Base-by-base conservation (phyloP, 2,113 vertebrate genomes). In the Nicator chloris region DNA sequence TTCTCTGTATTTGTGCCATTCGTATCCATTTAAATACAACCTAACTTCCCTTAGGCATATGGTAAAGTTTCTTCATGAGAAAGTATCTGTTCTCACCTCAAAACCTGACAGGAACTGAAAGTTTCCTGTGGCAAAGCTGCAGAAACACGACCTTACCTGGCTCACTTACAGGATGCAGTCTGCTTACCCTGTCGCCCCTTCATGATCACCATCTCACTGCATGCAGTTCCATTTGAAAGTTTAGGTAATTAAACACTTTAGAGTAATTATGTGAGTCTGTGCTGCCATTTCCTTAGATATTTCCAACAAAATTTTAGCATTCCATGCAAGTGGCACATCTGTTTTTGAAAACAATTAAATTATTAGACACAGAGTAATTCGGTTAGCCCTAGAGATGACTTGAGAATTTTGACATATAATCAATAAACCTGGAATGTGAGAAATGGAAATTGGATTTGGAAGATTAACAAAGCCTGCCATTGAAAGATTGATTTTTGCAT, bases 331-430 rank as follows among this genome's bases (percentile, higher is more conserved):
- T 44, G 94, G 42, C 68, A 97, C 97, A 97, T 98, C 97, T 98
- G 94, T 95, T 97, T 97, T 97, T 85, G 89, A 75, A 96, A 92
- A 96, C 96, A 97, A 98, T 98, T 97, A 98, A 97, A 88, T 96
- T 98, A 97, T 97, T 97, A 97, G 92, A 94, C 95, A 92, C 54
- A 56, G 73, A 96, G 96, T 97, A 97, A 97, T 96, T 96, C 84
- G 91, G 97, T 97, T 97, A 97, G 50, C 45, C 66, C 8, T 44
- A 83, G 87, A 97, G 93, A 95, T 75, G 94, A 96, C 97, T 69
- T 9, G 56, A 95, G 83, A 92, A 90, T 95, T 95, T 92, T 97
- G 95, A 96, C 86, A 31, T 70, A 85, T 95, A 97, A 97, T 97
- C 96, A 97, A 97, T 98, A 95, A 97, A 96, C 81, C 92, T 91